Evolutionary conservation across 2,797 vertebrate genomes (phyloP).

Genomic region (Neosalanx taihuensis): DNA sequence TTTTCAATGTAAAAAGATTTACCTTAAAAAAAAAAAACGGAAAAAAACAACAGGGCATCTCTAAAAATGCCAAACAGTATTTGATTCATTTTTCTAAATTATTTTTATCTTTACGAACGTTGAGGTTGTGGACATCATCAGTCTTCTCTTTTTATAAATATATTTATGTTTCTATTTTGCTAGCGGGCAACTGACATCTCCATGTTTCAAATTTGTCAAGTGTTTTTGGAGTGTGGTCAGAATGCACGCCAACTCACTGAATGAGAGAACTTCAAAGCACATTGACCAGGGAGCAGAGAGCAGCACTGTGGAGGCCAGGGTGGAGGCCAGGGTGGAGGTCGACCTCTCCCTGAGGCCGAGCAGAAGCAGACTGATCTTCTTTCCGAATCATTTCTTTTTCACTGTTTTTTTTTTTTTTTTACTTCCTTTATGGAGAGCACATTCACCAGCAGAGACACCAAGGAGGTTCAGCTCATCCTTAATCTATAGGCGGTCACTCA

Average conservation of each 20-base stretch:
- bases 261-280: slow-evolving; percentile 63
- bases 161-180: slow-evolving; percentile 39
- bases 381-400: neutral
- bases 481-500: slow-evolving; percentile 43
- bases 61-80: slow-evolving; percentile 35
- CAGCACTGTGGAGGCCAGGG: neutral
- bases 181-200: slow-evolving; percentile 23
- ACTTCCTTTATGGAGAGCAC: slow-evolving; percentile 31
- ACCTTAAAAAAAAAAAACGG: slow-evolving; percentile 53
- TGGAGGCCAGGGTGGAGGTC: neutral
- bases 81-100: slow-evolving; percentile 27
- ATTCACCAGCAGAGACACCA: slow-evolving; percentile 64
- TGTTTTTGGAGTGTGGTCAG: slow-evolving; percentile 35
- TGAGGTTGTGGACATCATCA: slow-evolving; percentile 13
- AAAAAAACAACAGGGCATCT: slow-evolving; percentile 55
- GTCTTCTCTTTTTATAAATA: slow-evolving; percentile 36
- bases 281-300: slow-evolving; percentile 47
- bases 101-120: slow-evolving; percentile 14
- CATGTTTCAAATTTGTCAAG: slow-evolving; percentile 33
- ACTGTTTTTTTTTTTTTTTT: slow-evolving; percentile 7
- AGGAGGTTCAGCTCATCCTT: slow-evolving; percentile 37
- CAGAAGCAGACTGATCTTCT: slow-evolving; percentile 16
- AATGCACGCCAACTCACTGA: slow-evolving; percentile 41
- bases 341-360: slow-evolving; percentile 24
- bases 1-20: slow-evolving; percentile 55